Conservation (phyloP, 2,113 vertebrate species). For the Poecilia latipinna region DNA sequence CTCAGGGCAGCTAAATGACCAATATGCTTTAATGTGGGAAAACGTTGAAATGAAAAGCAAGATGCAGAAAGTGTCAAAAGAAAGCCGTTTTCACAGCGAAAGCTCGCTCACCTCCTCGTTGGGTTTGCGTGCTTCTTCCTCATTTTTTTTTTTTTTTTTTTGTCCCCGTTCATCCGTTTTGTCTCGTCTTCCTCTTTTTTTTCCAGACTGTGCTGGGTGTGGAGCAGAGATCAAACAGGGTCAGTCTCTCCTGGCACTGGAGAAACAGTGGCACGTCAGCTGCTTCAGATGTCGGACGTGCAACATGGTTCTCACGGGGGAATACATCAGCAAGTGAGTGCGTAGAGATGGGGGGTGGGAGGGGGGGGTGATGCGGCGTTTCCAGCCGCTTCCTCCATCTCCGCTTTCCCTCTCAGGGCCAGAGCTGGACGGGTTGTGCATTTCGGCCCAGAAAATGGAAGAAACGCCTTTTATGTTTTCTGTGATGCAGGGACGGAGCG, state of each 20-base stretch:
- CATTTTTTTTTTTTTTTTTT: background rate
- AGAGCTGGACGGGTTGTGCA: background rate
- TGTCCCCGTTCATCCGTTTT: background rate
- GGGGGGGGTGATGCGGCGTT: too few relatives aligned
- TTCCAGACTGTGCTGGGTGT: slow-evolving; percentile 93
- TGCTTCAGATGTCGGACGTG: slow-evolving; percentile 98
- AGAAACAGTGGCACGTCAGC: slow-evolving; percentile 99
- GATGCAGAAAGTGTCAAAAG: too few relatives aligned
- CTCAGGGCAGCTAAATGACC: slow-evolving; percentile 1
- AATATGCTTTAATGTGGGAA: background rate
- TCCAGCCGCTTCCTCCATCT: background rate
- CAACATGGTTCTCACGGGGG: slow-evolving; percentile 92
- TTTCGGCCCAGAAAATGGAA: background rate
- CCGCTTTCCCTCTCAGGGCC: background rate
- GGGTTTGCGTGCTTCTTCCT: background rate
- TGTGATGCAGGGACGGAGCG: slow-evolving; percentile 87
- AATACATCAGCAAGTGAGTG: slow-evolving; percentile 99
- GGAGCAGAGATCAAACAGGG: slow-evolving; percentile 97
- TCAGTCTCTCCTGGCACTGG: slow-evolving; percentile 94
- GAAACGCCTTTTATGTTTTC: slow-evolving; percentile 17
- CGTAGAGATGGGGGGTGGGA: too few relatives aligned
- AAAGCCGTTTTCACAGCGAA: too few relatives aligned
- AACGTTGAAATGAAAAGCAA: background rate
- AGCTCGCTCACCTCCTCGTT: too few relatives aligned
- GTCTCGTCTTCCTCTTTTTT: background rate